Percentiles rank a stretch among this genome's conserved stretches.
Evolutionary conservation across 2,113 vertebrate species (phyloP).

Genomic region (Ciconia boyciana): DNA sequence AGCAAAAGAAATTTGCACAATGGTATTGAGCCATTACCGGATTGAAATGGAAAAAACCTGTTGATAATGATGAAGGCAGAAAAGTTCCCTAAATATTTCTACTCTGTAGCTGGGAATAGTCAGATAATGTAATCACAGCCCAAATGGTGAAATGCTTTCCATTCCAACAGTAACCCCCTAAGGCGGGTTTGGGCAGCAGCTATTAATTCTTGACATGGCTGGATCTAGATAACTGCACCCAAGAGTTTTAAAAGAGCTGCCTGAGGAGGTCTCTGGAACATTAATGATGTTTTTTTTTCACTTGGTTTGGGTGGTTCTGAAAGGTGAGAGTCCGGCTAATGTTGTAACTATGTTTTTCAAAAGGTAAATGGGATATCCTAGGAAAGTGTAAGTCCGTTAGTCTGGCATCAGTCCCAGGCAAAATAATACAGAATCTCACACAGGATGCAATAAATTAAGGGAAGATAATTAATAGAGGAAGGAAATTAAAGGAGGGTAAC

Average conservation of each 20-base stretch:
- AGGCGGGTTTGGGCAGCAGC: background rate
- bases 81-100: conserved; percentile 21
- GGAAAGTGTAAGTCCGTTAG: background rate
- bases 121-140: background rate
- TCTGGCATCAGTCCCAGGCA: conserved; percentile 37
- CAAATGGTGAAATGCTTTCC: conserved; percentile 18
- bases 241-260: background rate
- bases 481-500: conserved; percentile 57
- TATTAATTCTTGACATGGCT: background rate
- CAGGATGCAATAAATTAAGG: conserved; percentile 53
- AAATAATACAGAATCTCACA: conserved; percentile 27
- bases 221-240: conserved; percentile 8
- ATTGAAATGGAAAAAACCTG: background rate
- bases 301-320: conserved; percentile 28
- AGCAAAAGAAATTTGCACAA: background rate
- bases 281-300: background rate
- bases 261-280: conserved; percentile 1
- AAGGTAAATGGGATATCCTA: conserved; percentile 48
- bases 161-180: background rate
- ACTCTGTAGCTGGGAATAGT: background rate
- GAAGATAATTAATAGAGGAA: conserved; percentile 55
- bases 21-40: background rate
- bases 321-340: background rate
- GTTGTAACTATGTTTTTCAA: background rate
- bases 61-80: background rate